Conservation (phyloP, 2,797 vertebrate genomes). For the Notamacropus eugenii region DNA sequence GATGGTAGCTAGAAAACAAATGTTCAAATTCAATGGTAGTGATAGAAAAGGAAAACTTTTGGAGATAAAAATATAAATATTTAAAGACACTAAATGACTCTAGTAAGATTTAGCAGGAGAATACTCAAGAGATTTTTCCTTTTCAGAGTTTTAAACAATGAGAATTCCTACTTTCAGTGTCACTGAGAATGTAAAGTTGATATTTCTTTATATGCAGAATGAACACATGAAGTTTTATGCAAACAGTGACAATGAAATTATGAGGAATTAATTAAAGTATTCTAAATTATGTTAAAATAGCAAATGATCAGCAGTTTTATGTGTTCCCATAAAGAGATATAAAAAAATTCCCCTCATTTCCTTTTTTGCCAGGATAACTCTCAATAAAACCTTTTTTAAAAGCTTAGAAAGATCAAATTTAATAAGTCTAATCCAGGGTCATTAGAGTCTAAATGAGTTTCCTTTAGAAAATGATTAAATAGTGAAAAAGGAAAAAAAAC, state of each 20-base stretch:
- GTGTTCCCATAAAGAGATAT: conserved; percentile 36
- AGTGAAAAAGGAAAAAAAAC: conserved; percentile 8
- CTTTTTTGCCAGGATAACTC: conserved; percentile 31
- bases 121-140: conserved; percentile 56
- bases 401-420: background rate
- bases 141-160: conserved; percentile 62
- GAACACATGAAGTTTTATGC: background rate
- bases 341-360: background rate
- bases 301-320: background rate
- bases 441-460: background rate
- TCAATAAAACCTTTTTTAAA: conserved; percentile 24
- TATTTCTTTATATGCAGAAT: conserved; percentile 36
- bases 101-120: conserved; percentile 55
- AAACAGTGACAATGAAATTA: background rate
- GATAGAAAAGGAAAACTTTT: conserved; percentile 54
- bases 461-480: background rate
- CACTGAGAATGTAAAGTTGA: conserved; percentile 39
- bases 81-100: conserved; percentile 65
- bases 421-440: background rate
- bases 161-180: conserved; percentile 56
- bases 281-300: conserved; percentile 29
- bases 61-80: conserved; percentile 65
- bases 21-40: conserved; percentile 27
- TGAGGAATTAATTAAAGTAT: background rate
- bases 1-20: conserved; percentile 47